phyloP scores from a whole-genome alignment of 2,797 vertebrate genomes.

The Tadarida brasiliensis region DNA sequence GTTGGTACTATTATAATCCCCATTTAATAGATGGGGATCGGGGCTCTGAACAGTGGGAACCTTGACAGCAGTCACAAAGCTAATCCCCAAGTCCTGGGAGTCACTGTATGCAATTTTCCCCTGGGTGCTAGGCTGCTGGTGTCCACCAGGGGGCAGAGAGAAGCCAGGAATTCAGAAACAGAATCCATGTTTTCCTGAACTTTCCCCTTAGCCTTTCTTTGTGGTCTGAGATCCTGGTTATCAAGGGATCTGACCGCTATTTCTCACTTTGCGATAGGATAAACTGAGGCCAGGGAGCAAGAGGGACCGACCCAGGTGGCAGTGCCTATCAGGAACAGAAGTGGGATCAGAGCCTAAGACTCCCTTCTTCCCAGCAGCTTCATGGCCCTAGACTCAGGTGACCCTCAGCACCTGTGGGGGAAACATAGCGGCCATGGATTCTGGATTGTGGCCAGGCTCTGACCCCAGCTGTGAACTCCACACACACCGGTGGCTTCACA shows the following conservation, averaged over 20 bases:
- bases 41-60: neutral
- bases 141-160: slow-evolving; percentile 73
- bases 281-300: neutral
- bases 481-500: neutral
- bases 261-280: neutral
- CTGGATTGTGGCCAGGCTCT: neutral
- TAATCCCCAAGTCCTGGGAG: neutral
- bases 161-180: slow-evolving; percentile 38
- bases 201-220: slow-evolving; percentile 44
- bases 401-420: neutral
- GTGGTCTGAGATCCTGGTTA: neutral
- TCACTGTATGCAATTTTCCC: neutral
- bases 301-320: neutral
- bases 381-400: neutral
- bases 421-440: neutral
- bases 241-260: neutral
- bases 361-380: neutral
- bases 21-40: neutral
- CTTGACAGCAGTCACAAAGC: neutral
- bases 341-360: neutral
- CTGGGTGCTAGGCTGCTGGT: neutral
- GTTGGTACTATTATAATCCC: neutral
- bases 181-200: neutral
- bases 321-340: neutral
- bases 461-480: neutral